These are phyloP conservation scores for Egretta garzetta DNA, from an alignment of 2,113 vertebrate species.

Conservation along the genomic window DNA sequence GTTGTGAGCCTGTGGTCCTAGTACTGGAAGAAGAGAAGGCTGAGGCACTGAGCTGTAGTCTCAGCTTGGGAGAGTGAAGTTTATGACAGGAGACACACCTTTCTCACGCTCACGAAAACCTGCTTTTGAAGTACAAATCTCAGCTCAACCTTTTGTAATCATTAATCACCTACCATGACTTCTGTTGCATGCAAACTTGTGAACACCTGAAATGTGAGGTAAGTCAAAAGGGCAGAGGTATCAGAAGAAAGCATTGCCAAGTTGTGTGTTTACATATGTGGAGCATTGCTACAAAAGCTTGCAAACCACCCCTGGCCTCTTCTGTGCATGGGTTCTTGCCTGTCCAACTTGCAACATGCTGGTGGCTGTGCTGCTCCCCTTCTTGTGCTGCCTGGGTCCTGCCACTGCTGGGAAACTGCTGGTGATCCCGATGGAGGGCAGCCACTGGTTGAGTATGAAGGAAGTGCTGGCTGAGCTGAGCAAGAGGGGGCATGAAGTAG, in stretches of 20 bases:
- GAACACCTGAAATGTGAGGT: fast-evolving
- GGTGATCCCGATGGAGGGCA: conserved; percentile 85
- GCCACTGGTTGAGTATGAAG: conserved; percentile 86
- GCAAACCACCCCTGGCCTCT: fast-evolving
- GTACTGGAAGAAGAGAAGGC: neutral
- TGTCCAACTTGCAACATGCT: fast-evolving
- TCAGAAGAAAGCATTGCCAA: neutral
- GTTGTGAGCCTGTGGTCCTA: neutral
- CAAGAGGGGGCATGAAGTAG: conserved; percentile 79
- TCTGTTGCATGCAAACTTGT: fast-evolving
- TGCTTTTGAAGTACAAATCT: neutral
- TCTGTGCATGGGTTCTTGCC: fast-evolving
- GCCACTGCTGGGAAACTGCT: conserved; percentile 73
- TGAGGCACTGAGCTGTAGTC: neutral
- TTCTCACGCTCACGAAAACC: fast-evolving
- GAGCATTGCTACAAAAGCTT: neutral
- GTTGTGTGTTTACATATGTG: neutral
- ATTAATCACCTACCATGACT: fast-evolving
- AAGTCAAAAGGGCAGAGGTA: neutral
- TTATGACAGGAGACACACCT: neutral
- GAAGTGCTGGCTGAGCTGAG: conserved; percentile 75
- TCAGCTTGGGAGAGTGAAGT: fast-evolving
- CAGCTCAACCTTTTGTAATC: neutral
- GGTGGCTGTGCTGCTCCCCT: conserved; percentile 10
- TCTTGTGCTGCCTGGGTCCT: neutral